phyloP scores from a whole-genome alignment of 2,113 vertebrate genomes.

The Mormyrus lacerda region DNA sequence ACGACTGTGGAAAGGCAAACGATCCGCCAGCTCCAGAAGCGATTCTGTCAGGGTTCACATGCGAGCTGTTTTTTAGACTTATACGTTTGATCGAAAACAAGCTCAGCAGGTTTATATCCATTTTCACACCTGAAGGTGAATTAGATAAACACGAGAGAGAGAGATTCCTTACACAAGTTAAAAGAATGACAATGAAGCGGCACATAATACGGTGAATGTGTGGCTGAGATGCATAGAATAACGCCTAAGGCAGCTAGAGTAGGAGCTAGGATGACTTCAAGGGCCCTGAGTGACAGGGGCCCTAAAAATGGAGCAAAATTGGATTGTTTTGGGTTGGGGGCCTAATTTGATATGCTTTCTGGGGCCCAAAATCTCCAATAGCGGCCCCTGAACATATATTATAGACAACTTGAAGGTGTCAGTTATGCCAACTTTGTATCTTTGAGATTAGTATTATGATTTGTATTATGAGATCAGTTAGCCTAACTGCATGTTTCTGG shows the following conservation, averaged over 20 bases:
- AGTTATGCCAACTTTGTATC: neutral
- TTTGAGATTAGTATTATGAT: too few species aligned
- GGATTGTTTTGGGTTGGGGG: neutral
- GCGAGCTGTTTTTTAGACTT: neutral
- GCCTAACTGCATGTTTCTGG: neutral
- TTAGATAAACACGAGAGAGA: neutral
- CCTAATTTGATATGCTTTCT: neutral
- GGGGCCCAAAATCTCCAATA: neutral
- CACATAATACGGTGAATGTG: neutral
- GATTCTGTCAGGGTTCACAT: neutral
- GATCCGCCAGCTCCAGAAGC: neutral
- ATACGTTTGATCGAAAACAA: neutral
- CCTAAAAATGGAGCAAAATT: neutral
- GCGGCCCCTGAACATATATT: neutral
- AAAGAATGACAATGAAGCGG: neutral
- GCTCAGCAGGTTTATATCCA: neutral
- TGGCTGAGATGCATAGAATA: neutral
- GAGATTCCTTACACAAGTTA: neutral
- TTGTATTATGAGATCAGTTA: too few species aligned
- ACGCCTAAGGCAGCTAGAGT: neutral
- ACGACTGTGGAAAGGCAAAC: neutral
- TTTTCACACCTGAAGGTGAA: slow-evolving; percentile 3
- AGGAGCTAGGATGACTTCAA: neutral
- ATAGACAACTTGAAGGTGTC: neutral
- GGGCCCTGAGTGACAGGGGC: neutral